Conservation (phyloP, 2,797 vertebrate species). For the Myotis pilosus region DNA sequence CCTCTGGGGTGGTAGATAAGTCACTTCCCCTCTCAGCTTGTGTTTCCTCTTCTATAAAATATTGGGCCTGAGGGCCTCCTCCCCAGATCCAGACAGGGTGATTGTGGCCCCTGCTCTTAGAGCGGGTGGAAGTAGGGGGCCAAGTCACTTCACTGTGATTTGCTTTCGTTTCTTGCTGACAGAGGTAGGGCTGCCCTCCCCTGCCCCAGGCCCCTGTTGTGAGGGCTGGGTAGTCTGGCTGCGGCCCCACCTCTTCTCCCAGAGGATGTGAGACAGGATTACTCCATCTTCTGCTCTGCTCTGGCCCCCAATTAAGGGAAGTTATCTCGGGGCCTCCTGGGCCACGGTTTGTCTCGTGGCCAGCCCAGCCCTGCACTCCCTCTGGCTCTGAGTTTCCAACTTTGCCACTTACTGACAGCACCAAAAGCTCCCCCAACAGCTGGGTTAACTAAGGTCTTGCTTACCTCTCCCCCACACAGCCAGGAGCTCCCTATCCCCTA, state of each 20-base stretch:
- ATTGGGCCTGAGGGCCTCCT: constrained; percentile 25
- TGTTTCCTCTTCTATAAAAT: constrained; percentile 72
- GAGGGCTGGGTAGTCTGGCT: neutral
- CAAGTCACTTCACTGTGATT: constrained; percentile 43
- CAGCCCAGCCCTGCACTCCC: neutral
- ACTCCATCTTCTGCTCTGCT: constrained; percentile 63
- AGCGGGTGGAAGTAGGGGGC: neutral
- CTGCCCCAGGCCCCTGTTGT: neutral
- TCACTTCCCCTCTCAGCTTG: constrained; percentile 74
- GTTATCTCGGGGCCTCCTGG: constrained; percentile 25
- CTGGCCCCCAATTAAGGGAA: constrained; percentile 48
- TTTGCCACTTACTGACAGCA: neutral
- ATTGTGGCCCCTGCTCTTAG: constrained; percentile 31
- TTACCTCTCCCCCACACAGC: neutral
- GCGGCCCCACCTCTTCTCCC: constrained; percentile 53
- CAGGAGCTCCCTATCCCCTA: neutral
- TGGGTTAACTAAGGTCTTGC: neutral
- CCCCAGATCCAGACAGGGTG: neutral
- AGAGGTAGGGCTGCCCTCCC: neutral
- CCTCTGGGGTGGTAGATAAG: constrained; percentile 70
- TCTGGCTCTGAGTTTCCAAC: constrained; percentile 8
- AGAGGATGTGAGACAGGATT: constrained; percentile 61
- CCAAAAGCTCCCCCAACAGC: neutral
- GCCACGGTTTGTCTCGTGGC: neutral
- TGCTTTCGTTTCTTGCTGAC: constrained; percentile 48